Conservation (phyloP, 2,113 vertebrate species). For the Aegithalos caudatus region DNA sequence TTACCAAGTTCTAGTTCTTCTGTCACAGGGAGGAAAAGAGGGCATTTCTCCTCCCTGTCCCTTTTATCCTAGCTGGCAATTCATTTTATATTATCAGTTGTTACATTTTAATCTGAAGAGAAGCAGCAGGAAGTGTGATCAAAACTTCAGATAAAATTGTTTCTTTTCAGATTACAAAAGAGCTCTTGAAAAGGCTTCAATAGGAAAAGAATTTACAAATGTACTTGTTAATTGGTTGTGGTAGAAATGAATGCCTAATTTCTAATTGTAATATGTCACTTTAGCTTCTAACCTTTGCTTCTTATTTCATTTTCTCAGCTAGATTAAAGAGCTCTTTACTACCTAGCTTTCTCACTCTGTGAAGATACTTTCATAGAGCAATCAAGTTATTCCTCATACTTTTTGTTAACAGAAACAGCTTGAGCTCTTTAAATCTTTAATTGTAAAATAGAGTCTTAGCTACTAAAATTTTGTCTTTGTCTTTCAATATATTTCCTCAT, state of each 20-base stretch:
- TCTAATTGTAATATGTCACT: not conserved
- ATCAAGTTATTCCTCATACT: not conserved
- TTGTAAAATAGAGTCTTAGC: not conserved
- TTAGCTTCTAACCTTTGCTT: slow-evolving; percentile 14
- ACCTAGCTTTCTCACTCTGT: not conserved
- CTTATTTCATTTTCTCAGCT: slow-evolving; percentile 23
- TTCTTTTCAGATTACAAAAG: not conserved
- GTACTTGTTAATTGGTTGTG: not conserved
- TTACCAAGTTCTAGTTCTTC: not conserved
- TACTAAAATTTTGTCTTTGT: not conserved
- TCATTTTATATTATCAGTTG: not conserved
- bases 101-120: not conserved
- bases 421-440: not conserved
- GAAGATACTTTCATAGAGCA: not conserved
- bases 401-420: not conserved
- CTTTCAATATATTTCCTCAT: not conserved
- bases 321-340: slow-evolving; percentile 2
- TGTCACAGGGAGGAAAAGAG: not conserved
- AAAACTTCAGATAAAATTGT: not conserved
- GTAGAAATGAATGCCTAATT: not conserved
- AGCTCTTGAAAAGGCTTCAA: not conserved
- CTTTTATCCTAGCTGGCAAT: not conserved
- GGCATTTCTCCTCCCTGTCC: not conserved
- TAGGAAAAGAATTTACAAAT: not conserved
- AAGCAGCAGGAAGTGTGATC: not conserved